Evolutionary conservation across 1,140 invertebrate species (phyloP).

Genomic region (Lysiphlebus fabarum): DNA sequence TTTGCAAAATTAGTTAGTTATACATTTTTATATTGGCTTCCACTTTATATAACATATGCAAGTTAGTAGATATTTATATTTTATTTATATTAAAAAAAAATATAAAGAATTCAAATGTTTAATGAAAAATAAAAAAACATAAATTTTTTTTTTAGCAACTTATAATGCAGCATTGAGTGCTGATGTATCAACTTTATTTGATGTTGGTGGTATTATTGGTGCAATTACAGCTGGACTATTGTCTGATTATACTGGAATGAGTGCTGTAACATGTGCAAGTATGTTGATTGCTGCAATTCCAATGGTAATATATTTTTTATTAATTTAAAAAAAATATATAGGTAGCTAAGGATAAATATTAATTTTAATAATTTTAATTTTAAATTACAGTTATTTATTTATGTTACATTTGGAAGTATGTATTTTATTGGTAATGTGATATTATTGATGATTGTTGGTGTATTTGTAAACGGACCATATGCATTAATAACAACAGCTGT

Average conservation of each 20-base stretch:
- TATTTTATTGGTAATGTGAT: conserved; percentile 64
- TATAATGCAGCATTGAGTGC: conserved; percentile 72
- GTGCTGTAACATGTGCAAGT: conserved; percentile 76
- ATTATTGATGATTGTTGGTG: conserved; percentile 73
- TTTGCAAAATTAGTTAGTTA: conserved; percentile 98
- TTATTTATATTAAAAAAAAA: conserved; percentile 11
- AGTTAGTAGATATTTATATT: conserved; percentile 64
- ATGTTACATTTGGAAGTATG: conserved; percentile 67
- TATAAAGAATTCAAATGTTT: conserved; percentile 8
- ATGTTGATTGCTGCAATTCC: conserved; percentile 83
- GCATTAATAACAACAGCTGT: conserved; percentile 94
- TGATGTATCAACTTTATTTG: conserved; percentile 85
- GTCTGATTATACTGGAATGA: conserved; percentile 79
- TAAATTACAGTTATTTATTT: conserved; percentile 71
- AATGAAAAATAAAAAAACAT: conserved; percentile 5
- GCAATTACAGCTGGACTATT: conserved; percentile 85
- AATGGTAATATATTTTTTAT: conserved; percentile 60
- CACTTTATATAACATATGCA: conserved; percentile 80
- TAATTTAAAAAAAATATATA: neutral
- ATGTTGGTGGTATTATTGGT: conserved; percentile 84
- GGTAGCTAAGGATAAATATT: too few species aligned
- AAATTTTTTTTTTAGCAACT: conserved; percentile 58
- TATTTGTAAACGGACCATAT: conserved; percentile 92
- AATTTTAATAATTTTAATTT: conserved; percentile 19
- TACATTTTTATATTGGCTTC: conserved; percentile 96